Conservation (phyloP, 2,113 vertebrate species). For the Smithornis capensis region DNA sequence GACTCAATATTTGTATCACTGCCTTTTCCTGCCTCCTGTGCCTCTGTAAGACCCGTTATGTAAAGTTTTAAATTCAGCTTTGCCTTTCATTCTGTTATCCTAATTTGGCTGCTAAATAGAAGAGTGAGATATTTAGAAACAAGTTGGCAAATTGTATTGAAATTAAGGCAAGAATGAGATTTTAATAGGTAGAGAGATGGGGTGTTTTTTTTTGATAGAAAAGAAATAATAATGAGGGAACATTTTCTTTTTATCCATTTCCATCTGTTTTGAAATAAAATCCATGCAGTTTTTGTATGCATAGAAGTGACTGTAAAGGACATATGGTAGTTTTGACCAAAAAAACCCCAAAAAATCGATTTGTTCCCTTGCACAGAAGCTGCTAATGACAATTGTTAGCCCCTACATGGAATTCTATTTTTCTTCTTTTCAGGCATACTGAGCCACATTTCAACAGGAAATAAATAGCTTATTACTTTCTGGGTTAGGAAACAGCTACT, state of each 20-base stretch:
- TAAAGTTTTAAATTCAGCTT: background rate
- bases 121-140: background rate
- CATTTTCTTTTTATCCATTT: background rate
- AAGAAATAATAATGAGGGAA: background rate
- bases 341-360: background rate
- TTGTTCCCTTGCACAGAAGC: background rate
- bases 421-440: background rate
- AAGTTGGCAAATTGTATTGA: background rate
- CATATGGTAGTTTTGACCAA: background rate
- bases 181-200: background rate
- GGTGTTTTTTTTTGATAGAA: background rate
- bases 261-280: slow-evolving; percentile 33
- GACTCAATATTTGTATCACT: background rate
- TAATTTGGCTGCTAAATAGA: background rate
- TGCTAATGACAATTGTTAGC: background rate
- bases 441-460: background rate
- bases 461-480: slow-evolving; percentile 3
- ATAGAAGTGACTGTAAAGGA: background rate
- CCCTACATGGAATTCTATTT: background rate
- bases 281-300: background rate
- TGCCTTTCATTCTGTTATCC: background rate
- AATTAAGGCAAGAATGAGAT: slow-evolving; percentile 26
- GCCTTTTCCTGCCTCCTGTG: background rate
- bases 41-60: background rate
- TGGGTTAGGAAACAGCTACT: background rate